Conservation (phyloP, 2,113 vertebrate species). For the Pangasianodon gigas region DNA sequence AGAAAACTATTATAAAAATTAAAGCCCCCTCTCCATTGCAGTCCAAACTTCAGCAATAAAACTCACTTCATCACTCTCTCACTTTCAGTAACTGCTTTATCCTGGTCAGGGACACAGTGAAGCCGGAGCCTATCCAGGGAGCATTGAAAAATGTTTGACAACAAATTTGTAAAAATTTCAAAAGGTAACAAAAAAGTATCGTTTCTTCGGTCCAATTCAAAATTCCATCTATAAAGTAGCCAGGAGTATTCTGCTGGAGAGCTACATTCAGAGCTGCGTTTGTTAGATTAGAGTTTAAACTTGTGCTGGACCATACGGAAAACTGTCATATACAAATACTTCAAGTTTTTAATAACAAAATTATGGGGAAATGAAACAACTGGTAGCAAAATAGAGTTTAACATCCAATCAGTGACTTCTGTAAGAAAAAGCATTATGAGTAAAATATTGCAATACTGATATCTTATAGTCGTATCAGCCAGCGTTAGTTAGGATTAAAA, state of each 20-base stretch:
- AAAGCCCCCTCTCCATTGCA: too few species aligned
- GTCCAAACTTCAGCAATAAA: too few species aligned
- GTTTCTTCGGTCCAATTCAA: too few species aligned
- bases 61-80: too few species aligned
- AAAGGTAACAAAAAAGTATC: too few species aligned
- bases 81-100: too few species aligned
- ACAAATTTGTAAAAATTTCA: background rate
- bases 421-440: background rate
- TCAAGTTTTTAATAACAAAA: background rate
- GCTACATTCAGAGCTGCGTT: background rate
- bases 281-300: background rate
- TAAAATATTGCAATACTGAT: background rate
- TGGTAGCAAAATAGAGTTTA: background rate
- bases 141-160: background rate
- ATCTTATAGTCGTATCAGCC: background rate
- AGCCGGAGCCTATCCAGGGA: background rate
- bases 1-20: background rate
- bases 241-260: too few species aligned
- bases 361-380: background rate
- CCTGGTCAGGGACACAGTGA: too few species aligned
- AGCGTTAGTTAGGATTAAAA: background rate
- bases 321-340: background rate
- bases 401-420: background rate
- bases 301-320: background rate
- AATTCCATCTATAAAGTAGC: too few species aligned